Base-by-base conservation (phyloP, 2,888 invertebrate species). In the Willowsia nigromaculata region DNA sequence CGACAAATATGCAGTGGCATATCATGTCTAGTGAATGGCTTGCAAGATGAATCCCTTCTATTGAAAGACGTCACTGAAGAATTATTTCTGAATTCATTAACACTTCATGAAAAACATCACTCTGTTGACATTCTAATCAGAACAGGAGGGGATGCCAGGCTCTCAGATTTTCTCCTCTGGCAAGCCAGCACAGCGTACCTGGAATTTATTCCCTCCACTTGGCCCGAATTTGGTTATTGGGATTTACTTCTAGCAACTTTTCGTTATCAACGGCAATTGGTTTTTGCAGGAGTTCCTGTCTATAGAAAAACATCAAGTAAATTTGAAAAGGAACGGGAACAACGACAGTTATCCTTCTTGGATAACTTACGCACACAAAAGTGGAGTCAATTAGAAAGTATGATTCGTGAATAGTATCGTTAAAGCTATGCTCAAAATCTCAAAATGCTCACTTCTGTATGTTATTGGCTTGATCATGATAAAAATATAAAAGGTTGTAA, bases 81-180 rank as follows among this genome's bases (percentile, higher is more conserved):
- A 18, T 9, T 62, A 1, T 6, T 81, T 4, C 5, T 11, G 30
- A 15, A 18, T 56, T 2, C 18, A n/a, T n/a, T n/a, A n/a, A n/a
- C n/a, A n/a, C n/a, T n/a, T n/a, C 7, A 22, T 56, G 56, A 11
- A 1, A 9, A 56, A 13, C 18, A 56, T 33, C 30, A 43, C 9
- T 62, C 59, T 25, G 81, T 81, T 3, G 81, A 81, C 18, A 56
- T 81, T 15, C 1, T 81, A 4, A 59, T 81, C 3, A 56, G 81
- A 59, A 81, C 81, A 6, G 13, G 33, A 18, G 81, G 81, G 11
- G 81, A 81, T 5, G 2, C 1, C 4, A 6, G 81, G 7, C 3
- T 81, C 11, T 81, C 81, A 2, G 81, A 62, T 25, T 81, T 81
- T 62, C 2, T 81, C 33, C 30, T 59, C 4, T 81, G 81, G 81